Percentiles rank a stretch among this genome's conserved stretches.
Evolutionary conservation across 2,113 vertebrate species (phyloP).

Genomic region (Dipodomys spectabilis): DNA sequence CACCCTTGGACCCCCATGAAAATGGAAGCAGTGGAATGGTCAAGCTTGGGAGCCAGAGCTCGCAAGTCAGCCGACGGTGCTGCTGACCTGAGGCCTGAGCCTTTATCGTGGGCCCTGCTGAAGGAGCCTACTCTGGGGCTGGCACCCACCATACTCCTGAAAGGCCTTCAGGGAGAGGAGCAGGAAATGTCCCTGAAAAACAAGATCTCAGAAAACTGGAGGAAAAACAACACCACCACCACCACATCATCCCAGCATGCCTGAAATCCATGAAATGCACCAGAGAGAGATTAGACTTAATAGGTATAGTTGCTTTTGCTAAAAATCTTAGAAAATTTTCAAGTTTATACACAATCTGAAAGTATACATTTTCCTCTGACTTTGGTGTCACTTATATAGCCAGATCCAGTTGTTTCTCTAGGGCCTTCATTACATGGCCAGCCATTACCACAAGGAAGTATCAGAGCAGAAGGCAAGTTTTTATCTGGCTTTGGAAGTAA

Average conservation of each 20-base stretch:
- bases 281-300: not conserved
- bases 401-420: not conserved
- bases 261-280: not conserved
- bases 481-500: not conserved
- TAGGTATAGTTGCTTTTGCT: slow-evolving; percentile 21
- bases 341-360: slow-evolving; percentile 24
- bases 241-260: not conserved
- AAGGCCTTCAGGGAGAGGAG: slow-evolving; percentile 63
- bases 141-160: not conserved
- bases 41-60: slow-evolving; percentile 89
- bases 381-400: not conserved
- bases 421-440: not conserved
- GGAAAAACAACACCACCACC: slow-evolving; percentile 36
- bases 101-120: slow-evolving; percentile 56
- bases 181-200: slow-evolving; percentile 73
- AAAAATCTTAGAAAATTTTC: not conserved
- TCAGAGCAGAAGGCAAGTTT: not conserved
- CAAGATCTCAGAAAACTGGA: slow-evolving; percentile 72
- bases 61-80: slow-evolving; percentile 89
- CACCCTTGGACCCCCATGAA: slow-evolving; percentile 94
- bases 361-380: not conserved
- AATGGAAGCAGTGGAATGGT: slow-evolving; percentile 92
- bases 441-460: not conserved
- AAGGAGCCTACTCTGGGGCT: slow-evolving; percentile 47
- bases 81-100: slow-evolving; percentile 88